Conservation (phyloP, 2,797 vertebrate species). For the Squalus acanthias region DNA sequence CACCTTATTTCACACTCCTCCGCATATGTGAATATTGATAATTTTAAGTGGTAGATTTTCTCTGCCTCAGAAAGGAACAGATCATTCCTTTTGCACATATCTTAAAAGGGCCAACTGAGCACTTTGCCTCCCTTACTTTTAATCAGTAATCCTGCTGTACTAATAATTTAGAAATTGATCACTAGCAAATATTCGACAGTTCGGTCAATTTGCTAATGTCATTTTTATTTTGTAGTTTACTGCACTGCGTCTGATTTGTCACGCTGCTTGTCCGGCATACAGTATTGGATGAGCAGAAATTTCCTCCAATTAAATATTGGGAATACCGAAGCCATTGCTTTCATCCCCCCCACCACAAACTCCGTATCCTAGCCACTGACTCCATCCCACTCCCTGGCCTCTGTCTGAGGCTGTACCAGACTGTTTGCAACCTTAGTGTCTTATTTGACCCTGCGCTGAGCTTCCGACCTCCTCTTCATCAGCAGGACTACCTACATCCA, state of each 20-base stretch:
- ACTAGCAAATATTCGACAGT: neutral
- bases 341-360: neutral
- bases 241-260: neutral
- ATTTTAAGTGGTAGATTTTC: neutral
- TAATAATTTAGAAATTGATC: neutral
- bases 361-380: too few relatives aligned
- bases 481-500: neutral
- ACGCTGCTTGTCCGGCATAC: neutral
- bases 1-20: neutral
- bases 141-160: neutral
- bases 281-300: neutral
- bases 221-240: neutral
- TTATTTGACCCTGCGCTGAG: neutral
- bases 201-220: neutral
- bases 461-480: neutral
- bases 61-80: neutral
- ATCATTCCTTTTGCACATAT: neutral
- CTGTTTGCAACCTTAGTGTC: neutral
- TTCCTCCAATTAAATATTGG: neutral
- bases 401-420: neutral
- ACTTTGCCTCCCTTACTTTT: neutral
- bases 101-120: neutral
- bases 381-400: neutral
- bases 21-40: neutral
- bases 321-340: neutral